These are phyloP conservation scores for Pelosia muscerda DNA, from an alignment of 2,888 invertebrate genomes.

Conservation along the genomic window DNA sequence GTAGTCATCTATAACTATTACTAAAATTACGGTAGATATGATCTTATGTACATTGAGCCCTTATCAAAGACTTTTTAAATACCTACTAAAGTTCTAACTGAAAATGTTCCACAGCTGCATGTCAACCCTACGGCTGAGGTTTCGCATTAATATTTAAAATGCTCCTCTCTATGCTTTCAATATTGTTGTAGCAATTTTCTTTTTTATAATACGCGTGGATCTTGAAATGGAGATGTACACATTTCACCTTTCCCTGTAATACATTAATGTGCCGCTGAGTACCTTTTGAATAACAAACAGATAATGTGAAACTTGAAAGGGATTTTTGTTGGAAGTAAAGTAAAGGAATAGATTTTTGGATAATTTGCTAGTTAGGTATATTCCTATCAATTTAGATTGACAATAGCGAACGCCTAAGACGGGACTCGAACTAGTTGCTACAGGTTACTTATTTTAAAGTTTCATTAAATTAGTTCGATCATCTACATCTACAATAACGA, in stretches of 20 bases:
- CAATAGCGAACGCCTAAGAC: too few species aligned
- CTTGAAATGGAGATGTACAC: conserved; percentile 1
- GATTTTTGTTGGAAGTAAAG: background rate
- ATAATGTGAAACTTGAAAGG: background rate
- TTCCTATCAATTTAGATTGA: too few species aligned
- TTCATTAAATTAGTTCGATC: too few species aligned
- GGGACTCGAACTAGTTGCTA: too few species aligned
- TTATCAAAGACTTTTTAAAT: too few species aligned
- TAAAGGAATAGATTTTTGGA: background rate
- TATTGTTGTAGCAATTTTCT: conserved; percentile 31
- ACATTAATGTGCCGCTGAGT: background rate
- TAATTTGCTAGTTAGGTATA: background rate
- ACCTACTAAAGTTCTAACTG: too few species aligned
- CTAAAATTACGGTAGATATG: too few species aligned
- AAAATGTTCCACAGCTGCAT: too few species aligned
- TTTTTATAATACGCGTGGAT: conserved; percentile 14
- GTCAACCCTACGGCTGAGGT: conserved; percentile 20
- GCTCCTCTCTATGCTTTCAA: conserved; percentile 33
- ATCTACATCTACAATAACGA: too few species aligned
- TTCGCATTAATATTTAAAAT: conserved; percentile 42
- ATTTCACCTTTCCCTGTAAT: background rate
- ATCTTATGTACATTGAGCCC: too few species aligned
- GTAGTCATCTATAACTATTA: too few species aligned
- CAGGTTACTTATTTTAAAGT: too few species aligned
- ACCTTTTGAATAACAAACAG: conserved; percentile 2